Base-by-base conservation (phyloP, 2,797 vertebrate species). In the Salmo trutta region DNA sequence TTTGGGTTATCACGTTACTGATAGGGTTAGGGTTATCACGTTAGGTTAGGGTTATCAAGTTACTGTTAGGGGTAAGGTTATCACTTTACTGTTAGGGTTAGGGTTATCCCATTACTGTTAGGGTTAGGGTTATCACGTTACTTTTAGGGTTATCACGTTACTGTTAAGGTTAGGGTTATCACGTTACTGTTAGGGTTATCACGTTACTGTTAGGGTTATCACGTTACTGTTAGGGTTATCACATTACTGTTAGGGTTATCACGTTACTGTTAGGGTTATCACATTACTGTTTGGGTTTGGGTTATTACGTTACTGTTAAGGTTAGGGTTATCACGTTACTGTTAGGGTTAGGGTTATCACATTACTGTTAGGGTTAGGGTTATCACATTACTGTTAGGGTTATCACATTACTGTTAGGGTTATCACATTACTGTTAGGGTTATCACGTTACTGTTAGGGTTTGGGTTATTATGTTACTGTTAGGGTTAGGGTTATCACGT, bases 361-460 rank as follows among this genome's bases (percentile, higher is more conserved):
- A 5, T 33, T 33, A 33, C 33, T 5, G 31, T 31, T 24, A 24
- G 24, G 24, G 19, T 15, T 33, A 33, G 5, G 33, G 5, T 33
- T 5, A 5, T 24, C 24, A 24, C 24, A 5, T 1, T 99, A 95
- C 74, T 73, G 19, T 62, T 15, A 17, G 56, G 52, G 52, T 12
- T 53, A 21, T n/a, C n/a, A n/a, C n/a, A n/a, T n/a, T n/a, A 33
- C 33, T 33, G 31, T 31, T 24, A 24, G 24, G 24, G 19, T 15
- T 4, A 3, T 24, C 24, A 24, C 24, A 1, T 24, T 31, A 31
- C 31, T 31, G 33, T 33, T 33, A 33, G 5, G 33, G 5, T 33
- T 5, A 91, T 99, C 62, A 97, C 97, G 97, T 97, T 99, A 95
- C 74, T 73, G 19, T 62, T 15, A 17, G 56, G 52, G 52, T 12